phyloP scores from a whole-genome alignment of 2,113 vertebrate genomes.

The Eclectus roratus region DNA sequence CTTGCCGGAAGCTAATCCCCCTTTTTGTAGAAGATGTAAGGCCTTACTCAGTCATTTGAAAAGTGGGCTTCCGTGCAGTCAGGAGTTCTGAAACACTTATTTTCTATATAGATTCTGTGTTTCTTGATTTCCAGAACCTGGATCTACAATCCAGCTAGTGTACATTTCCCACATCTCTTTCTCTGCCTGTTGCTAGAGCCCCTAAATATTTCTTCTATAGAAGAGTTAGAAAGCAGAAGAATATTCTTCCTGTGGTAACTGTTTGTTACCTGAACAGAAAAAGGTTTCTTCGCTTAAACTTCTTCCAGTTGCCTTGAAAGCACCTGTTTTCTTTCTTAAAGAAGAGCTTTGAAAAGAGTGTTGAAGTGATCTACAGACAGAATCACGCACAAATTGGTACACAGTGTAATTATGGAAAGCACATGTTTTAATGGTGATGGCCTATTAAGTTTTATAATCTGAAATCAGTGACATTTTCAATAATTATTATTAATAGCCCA shows the following conservation, averaged over 20 bases:
- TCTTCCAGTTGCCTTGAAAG: not conserved
- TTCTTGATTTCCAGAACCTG: not conserved
- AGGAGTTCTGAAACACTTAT: not conserved
- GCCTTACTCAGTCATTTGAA: not conserved
- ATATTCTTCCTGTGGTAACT: not conserved
- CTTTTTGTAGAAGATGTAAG: not conserved
- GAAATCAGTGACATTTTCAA: constrained; percentile 67
- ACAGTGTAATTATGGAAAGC: constrained; percentile 48
- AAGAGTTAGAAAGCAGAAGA: not conserved
- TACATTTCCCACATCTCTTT: not conserved
- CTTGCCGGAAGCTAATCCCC: not conserved
- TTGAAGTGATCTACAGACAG: not conserved
- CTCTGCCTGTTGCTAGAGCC: not conserved
- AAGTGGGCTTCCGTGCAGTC: not conserved
- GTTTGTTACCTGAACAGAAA: not conserved
- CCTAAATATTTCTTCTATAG: not conserved
- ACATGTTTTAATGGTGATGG: constrained; percentile 58
- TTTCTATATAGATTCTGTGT: not conserved
- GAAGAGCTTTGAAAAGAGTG: not conserved
- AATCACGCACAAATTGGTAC: constrained; percentile 29
- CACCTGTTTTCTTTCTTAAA: not conserved
- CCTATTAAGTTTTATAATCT: constrained; percentile 65
- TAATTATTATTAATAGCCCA: constrained; percentile 64
- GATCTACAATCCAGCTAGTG: not conserved
- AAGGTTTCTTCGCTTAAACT: not conserved